Conservation (phyloP, 2,113 vertebrate species). For the Tor tambroides region DNA sequence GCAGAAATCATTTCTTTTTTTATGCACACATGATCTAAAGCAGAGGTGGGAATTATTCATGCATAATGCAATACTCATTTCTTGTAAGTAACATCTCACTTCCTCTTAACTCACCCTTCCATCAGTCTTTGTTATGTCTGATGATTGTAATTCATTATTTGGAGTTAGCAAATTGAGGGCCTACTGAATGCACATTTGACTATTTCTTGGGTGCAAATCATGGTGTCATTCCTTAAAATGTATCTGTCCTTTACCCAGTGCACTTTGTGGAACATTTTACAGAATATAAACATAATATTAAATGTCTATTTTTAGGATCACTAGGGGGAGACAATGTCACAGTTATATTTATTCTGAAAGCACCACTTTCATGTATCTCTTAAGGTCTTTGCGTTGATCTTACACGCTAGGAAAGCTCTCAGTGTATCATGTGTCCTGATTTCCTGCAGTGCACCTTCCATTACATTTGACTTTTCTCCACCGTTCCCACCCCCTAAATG, state of each 20-base stretch:
- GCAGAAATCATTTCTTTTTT: not conserved
- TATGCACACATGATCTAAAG: constrained; percentile 12
- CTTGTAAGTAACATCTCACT: constrained; percentile 25
- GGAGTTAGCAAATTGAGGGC: not conserved
- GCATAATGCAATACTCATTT: constrained; percentile 45
- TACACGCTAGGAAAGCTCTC: not conserved
- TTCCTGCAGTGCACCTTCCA: not conserved
- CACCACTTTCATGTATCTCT: not conserved
- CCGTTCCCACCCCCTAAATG: not conserved
- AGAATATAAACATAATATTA: not conserved
- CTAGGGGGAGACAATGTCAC: constrained; percentile 16
- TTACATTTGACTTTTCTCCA: not conserved
- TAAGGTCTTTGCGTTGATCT: not conserved
- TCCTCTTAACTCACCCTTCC: constrained; percentile 27
- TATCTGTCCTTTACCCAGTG: not conserved
- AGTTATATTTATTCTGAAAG: not conserved
- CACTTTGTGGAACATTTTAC: not conserved
- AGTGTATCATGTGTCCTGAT: not conserved
- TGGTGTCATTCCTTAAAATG: not conserved
- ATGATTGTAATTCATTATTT: not conserved
- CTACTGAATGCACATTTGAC: not conserved
- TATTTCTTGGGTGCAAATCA: not conserved
- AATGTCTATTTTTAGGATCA: not conserved
- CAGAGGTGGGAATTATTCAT: constrained; percentile 47
- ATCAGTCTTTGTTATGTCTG: not conserved